Evolutionary conservation across 2,888 invertebrate species (phyloP), one percentile per base, ranked within the genome.

Genomic region (Drosophila lutescens): DNA sequence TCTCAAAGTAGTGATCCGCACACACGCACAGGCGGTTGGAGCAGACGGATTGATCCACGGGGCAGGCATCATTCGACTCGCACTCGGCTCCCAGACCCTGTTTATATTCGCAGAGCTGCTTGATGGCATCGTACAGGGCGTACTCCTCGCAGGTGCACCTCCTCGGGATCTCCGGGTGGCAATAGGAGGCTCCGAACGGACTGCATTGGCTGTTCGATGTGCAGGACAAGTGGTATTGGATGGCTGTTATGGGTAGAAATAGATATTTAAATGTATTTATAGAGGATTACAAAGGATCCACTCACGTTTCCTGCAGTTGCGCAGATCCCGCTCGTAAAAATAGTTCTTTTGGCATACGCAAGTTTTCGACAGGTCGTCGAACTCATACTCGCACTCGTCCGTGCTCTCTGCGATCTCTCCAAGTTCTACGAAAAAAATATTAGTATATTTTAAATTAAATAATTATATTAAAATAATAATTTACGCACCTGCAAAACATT

Each of bases 151-250:
- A 92, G 9, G 88, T 89, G 67, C 92, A 92, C 17, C 90, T 86
- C 77, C 90, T 87, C 10, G 90, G 91, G 57, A 89, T 80, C 49
- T 84, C 77, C 4, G 88, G 56, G 34, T 77, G 79, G 50, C 90
- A 89, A 71, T 73, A 89, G 58, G 89, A 81, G 44, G 90, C 89
- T n/a, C 92, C 92, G 56, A 86, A 92, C 5, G 92, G 92, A 78
- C 91, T 91, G 63, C 92, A 92, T 75, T 92, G 92, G 68, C 90
- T 91, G 74, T 90, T 87, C 65, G 89, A 90, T 17, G 90, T 90
- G 74, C 92, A 92, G 20, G 91, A 89, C 59, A 90, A 77, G 36
- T 90, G 87, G 75, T 83, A 89, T 76, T 89, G 89, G 62, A 89
- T 89, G 30, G 91, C 90, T 90, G 8, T 8, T 8, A 4, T 5